Percentiles rank a stretch among this genome's conserved stretches.
phyloP scores from a whole-genome alignment of 2,113 vertebrate genomes.

The Gymnarchus niloticus region DNA sequence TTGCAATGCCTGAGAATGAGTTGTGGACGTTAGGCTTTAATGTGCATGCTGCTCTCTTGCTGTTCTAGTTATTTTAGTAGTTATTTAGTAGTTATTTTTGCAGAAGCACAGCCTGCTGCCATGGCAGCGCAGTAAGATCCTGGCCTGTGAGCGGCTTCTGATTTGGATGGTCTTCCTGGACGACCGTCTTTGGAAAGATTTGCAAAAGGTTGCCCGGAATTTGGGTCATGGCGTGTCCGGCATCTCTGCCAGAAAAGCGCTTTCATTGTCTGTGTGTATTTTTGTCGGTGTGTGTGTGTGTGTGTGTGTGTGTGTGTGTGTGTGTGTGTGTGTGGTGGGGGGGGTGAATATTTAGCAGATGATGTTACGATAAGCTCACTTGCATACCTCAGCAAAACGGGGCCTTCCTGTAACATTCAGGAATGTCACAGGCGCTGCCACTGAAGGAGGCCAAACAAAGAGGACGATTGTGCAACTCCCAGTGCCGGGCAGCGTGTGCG shows the following conservation, averaged over 20 bases:
- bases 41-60: not conserved
- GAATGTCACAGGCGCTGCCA: conserved; percentile 11
- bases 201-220: not conserved
- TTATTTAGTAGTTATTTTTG: not conserved
- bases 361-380: conserved; percentile 8
- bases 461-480: conserved; percentile 48
- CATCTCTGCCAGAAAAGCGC: not conserved
- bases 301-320: not conserved
- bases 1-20: not conserved
- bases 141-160: too few species aligned
- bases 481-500: conserved; percentile 14
- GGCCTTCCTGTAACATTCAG: conserved; percentile 19
- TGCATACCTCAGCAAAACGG: conserved; percentile 13
- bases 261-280: not conserved
- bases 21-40: not conserved
- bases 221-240: not conserved
- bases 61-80: not conserved
- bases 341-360: conserved; percentile 14
- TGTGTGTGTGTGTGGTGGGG: not conserved
- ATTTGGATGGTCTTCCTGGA: too few species aligned
- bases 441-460: conserved; percentile 41
- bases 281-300: not conserved
- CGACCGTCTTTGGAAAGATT: not conserved
- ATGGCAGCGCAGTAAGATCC: not conserved
- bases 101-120: not conserved